Percentiles rank a stretch among this genome's conserved stretches.
These are phyloP conservation scores for Cynocephalus volans DNA, from an alignment of 2,113 vertebrate species.

Conservation along the genomic window DNA sequence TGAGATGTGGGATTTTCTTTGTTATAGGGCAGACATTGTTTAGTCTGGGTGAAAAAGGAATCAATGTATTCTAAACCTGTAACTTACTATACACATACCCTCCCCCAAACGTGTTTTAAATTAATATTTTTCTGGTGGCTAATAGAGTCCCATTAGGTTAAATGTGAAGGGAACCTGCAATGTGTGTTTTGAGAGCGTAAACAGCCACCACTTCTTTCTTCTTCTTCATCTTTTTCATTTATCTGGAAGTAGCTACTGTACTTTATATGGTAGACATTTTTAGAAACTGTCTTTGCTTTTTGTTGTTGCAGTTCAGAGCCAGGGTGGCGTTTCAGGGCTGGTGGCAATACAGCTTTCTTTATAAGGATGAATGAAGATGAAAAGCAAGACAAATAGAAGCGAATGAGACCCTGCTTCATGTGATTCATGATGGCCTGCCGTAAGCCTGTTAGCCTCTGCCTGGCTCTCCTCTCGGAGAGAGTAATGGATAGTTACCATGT, in stretches of 20 bases:
- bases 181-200: not conserved
- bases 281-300: not conserved
- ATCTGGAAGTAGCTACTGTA: not conserved
- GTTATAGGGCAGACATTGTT: not conserved
- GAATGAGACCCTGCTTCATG: slow-evolving; percentile 92
- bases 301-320: slow-evolving; percentile 7
- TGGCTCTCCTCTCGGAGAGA: slow-evolving; percentile 89
- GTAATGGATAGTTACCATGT: slow-evolving; percentile 94
- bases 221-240: rapidly evolving
- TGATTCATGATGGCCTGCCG: slow-evolving; percentile 95
- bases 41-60: slow-evolving; percentile 70
- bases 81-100: slow-evolving; percentile 68
- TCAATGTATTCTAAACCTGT: slow-evolving; percentile 77
- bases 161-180: not conserved
- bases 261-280: not conserved
- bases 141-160: slow-evolving; percentile 62
- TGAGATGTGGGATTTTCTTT: slow-evolving; percentile 62
- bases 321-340: slow-evolving; percentile 72
- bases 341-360: slow-evolving; percentile 92
- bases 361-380: slow-evolving; percentile 97
- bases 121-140: not conserved
- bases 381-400: slow-evolving; percentile 94
- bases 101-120: slow-evolving; percentile 64
- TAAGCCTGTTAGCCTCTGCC: slow-evolving; percentile 91
- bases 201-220: not conserved